phyloP scores from a whole-genome alignment of 1,140 invertebrate genomes.

The Ridgeia piscesae region DNA sequence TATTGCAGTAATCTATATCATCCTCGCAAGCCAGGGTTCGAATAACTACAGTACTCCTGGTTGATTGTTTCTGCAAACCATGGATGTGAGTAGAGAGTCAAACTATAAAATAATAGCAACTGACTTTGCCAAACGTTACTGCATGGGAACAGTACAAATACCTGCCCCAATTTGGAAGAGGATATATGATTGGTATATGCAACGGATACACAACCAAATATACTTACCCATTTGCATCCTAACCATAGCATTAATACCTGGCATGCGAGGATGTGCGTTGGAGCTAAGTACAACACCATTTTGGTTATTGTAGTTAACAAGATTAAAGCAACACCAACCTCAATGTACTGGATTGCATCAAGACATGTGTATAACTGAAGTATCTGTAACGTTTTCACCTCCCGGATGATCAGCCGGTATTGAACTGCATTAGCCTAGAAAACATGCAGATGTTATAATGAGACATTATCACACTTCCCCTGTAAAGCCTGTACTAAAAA shows the following conservation, averaged over 20 bases:
- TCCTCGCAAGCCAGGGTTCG: too few species aligned
- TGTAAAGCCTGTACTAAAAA: too few species aligned
- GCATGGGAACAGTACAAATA: too few species aligned
- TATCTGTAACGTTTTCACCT: slow-evolving; percentile 55
- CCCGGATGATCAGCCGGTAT: slow-evolving; percentile 53
- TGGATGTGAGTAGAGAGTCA: too few species aligned
- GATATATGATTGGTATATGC: too few species aligned
- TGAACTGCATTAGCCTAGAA: slow-evolving; percentile 53
- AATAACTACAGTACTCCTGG: background rate
- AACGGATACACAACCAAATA: too few species aligned
- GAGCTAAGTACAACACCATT: background rate
- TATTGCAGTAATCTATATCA: background rate
- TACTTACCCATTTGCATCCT: too few species aligned
- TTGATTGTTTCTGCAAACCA: too few species aligned
- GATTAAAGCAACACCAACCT: slow-evolving; percentile 39
- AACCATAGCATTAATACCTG: too few species aligned
- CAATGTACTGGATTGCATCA: slow-evolving; percentile 55
- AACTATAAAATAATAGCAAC: too few species aligned
- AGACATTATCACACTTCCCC: background rate
- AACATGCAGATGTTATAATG: background rate
- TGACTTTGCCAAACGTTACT: too few species aligned
- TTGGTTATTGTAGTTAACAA: background rate
- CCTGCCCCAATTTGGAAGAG: too few species aligned
- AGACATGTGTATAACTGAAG: slow-evolving; percentile 54
- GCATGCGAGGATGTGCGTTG: background rate